These are phyloP conservation scores for Porites evermanni DNA, from an alignment of 92 coral and sea anemone species.

Conservation along the genomic window DNA sequence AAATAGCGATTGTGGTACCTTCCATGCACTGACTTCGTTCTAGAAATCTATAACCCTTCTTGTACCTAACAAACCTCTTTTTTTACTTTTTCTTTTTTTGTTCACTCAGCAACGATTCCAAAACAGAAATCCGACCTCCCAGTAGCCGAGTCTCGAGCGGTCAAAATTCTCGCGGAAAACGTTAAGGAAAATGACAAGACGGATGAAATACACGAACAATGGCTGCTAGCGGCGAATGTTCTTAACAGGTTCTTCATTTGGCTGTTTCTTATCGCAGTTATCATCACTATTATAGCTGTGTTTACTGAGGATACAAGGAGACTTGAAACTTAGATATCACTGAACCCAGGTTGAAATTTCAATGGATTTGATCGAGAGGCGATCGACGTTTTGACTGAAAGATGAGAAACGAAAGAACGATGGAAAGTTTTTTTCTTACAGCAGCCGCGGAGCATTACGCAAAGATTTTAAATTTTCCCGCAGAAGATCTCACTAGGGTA, in stretches of 20 bases:
- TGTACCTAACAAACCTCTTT: background rate
- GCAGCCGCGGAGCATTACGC: background rate
- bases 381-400: background rate
- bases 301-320: slow-evolving; percentile 58
- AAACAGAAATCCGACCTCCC: slow-evolving; percentile 59
- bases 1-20: no score
- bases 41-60: background rate
- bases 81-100: background rate
- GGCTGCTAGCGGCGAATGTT: slow-evolving; percentile 92
- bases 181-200: slow-evolving; percentile 75
- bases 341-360: background rate
- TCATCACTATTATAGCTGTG: slow-evolving; percentile 80
- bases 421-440: no score
- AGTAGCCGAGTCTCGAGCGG: slow-evolving; percentile 74
- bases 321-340: background rate
- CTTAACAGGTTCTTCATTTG: slow-evolving; percentile 84
- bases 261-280: slow-evolving; percentile 71
- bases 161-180: slow-evolving; percentile 71
- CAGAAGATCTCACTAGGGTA: background rate
- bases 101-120: slow-evolving; percentile 19
- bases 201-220: slow-evolving; percentile 72
- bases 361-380: background rate
- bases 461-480: background rate
- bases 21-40: background rate
- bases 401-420: background rate